A percentile compares a stretch with the other conserved stretches of the same genome.
Evolutionary conservation across 1,140 invertebrate species (phyloP).

Genomic region (Mylabris phalerata): DNA sequence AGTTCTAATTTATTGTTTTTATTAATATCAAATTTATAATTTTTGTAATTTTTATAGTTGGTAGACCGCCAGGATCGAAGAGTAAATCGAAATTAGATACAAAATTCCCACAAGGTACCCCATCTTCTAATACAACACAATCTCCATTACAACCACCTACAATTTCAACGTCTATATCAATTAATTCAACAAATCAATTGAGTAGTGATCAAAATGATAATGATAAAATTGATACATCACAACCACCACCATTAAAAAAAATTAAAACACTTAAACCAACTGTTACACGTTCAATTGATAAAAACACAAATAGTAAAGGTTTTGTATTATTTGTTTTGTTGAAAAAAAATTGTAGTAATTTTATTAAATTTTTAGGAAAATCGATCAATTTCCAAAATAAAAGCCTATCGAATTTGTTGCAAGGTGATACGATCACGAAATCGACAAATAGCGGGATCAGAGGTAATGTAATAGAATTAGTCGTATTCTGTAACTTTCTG

Average conservation of each 20-base stretch:
- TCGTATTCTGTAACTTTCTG: too few species aligned
- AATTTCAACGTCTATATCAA: neutral
- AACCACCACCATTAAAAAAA: slow-evolving; percentile 16
- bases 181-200: too few species aligned
- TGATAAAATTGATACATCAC: slow-evolving; percentile 17
- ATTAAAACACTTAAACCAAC: slow-evolving; percentile 28
- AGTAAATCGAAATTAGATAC: slow-evolving; percentile 36
- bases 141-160: slow-evolving; percentile 1
- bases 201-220: neutral
- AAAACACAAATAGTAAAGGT: too few species aligned
- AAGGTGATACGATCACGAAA: slow-evolving; percentile 23
- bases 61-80: slow-evolving; percentile 43
- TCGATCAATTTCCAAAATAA: neutral
- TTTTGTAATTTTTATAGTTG: slow-evolving; percentile 34
- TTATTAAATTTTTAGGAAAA: neutral
- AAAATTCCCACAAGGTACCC: slow-evolving; percentile 40
- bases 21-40: neutral
- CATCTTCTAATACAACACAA: slow-evolving; percentile 20
- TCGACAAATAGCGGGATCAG: slow-evolving; percentile 24
- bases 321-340: too few species aligned
- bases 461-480: slow-evolving; percentile 21
- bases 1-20: neutral
- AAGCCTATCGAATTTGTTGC: slow-evolving; percentile 25
- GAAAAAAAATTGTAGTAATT: too few species aligned
- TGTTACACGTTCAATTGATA: neutral